Conservation (phyloP, 64 coral and sea anemone genomes). For the Pocillopora damicornis region DNA sequence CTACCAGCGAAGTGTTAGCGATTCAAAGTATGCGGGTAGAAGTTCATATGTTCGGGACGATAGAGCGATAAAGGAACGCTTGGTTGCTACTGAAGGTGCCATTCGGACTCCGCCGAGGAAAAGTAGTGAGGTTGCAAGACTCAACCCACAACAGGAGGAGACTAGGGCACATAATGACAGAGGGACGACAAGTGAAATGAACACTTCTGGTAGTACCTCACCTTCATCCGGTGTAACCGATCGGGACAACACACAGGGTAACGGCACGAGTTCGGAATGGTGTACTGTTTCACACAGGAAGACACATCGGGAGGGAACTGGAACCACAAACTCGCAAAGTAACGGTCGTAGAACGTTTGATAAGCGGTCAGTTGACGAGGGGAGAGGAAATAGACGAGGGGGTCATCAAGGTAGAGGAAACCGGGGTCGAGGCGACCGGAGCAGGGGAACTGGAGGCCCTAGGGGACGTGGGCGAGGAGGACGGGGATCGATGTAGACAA, state of each 20-base stretch:
- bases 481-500: background rate
- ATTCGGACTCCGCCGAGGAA: background rate
- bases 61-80: background rate
- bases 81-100: slow-evolving; percentile 13
- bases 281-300: background rate
- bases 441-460: background rate
- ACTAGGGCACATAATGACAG: background rate
- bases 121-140: background rate
- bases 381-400: background rate
- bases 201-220: background rate
- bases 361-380: background rate
- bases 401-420: background rate
- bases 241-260: background rate
- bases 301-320: background rate
- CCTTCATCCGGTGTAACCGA: too few relatives aligned
- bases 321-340: background rate
- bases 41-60: background rate
- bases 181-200: background rate
- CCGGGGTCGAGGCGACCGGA: background rate
- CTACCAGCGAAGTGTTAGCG: slow-evolving; percentile 25
- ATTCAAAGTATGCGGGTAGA: slow-evolving; percentile 11
- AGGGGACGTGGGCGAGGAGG: background rate
- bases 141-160: background rate
- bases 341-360: slow-evolving; percentile 15
- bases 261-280: background rate